phyloP scores from a whole-genome alignment of 2,113 vertebrate genomes.

The Geothlypis trichas region DNA sequence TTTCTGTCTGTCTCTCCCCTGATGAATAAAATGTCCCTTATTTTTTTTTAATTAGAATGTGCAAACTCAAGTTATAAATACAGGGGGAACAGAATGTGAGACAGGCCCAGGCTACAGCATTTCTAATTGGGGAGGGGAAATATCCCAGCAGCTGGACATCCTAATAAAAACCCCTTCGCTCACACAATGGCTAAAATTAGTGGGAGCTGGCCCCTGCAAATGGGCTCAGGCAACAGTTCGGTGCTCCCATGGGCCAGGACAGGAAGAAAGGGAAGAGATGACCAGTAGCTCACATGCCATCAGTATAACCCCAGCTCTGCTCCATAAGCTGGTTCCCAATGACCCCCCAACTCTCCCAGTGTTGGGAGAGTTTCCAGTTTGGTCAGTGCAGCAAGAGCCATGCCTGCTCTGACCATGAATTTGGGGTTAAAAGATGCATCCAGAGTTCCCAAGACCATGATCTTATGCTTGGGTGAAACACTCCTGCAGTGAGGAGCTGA shows the following conservation, averaged over 20 bases:
- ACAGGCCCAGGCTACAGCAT: slow-evolving; percentile 3
- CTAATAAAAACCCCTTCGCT: slow-evolving; percentile 66
- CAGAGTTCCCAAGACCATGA: neutral
- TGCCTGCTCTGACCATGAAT: neutral
- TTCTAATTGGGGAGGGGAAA: slow-evolving; percentile 71
- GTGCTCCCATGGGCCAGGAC: neutral
- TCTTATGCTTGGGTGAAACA: neutral
- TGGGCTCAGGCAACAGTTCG: neutral
- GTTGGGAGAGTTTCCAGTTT: neutral
- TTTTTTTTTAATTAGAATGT: slow-evolving; percentile 43
- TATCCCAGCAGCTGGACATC: slow-evolving; percentile 74
- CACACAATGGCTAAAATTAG: slow-evolving; percentile 72
- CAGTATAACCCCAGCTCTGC: neutral
- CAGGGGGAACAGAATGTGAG: slow-evolving; percentile 75
- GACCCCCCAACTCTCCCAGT: neutral
- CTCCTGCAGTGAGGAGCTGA: neutral
- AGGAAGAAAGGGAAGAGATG: neutral
- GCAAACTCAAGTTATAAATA: slow-evolving; percentile 77
- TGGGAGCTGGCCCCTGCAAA: slow-evolving; percentile 11
- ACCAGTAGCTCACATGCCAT: neutral
- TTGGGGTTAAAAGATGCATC: neutral
- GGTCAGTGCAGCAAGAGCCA: neutral
- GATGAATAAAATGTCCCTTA: slow-evolving; percentile 2
- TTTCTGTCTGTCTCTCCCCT: slow-evolving; percentile 20
- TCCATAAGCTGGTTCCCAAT: neutral